Evolutionary conservation across 2,113 vertebrate species (phyloP).

Genomic region (Ictalurus furcatus): DNA sequence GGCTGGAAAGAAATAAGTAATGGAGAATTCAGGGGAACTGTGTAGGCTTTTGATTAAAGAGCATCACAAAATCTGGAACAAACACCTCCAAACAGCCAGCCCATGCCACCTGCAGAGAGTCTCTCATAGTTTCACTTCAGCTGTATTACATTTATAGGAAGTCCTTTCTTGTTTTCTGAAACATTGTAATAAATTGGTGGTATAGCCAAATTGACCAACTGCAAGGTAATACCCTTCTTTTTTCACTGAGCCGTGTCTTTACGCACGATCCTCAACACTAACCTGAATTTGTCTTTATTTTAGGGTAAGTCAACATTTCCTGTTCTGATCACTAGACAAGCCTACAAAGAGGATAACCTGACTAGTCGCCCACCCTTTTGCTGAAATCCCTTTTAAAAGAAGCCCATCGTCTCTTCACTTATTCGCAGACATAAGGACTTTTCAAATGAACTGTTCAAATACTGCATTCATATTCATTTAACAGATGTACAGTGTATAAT

Average conservation of each 20-base stretch:
- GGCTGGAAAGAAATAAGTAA: background rate
- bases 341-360: background rate
- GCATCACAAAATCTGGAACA: background rate
- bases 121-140: background rate
- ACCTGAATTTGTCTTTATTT: slow-evolving; percentile 42
- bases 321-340: slow-evolving; percentile 24
- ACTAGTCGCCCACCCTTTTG: background rate
- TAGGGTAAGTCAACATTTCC: slow-evolving; percentile 57
- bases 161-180: background rate
- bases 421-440: background rate
- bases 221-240: slow-evolving; percentile 57
- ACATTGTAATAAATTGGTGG: slow-evolving; percentile 29
- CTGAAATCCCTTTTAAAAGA: slow-evolving; percentile 31
- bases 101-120: slow-evolving; percentile 5
- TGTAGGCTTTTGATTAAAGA: slow-evolving; percentile 1
- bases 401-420: background rate
- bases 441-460: slow-evolving; percentile 10
- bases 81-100: background rate
- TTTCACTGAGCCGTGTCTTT: slow-evolving; percentile 10
- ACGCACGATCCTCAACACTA: background rate
- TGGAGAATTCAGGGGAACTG: background rate
- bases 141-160: background rate
- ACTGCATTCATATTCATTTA: background rate
- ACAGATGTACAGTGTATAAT: background rate
- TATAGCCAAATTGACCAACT: slow-evolving; percentile 47